These are phyloP conservation scores for Pampusana beccarii DNA, from an alignment of 2,113 vertebrate genomes.

Conservation along the genomic window DNA sequence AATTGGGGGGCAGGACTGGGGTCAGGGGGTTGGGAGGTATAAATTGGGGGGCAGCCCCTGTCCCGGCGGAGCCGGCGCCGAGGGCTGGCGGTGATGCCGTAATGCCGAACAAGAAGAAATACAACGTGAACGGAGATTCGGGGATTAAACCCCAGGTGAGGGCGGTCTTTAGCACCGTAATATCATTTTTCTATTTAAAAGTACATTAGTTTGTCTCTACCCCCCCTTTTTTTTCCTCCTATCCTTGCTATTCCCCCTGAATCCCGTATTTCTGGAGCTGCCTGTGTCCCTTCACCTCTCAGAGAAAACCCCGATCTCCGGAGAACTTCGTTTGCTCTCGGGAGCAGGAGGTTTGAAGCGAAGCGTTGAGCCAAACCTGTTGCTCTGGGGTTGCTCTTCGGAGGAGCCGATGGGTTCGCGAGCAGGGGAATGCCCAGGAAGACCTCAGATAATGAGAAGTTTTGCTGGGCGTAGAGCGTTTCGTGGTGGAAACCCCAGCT, in stretches of 20 bases:
- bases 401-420: rapidly evolving
- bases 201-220: background rate
- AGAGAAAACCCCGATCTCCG: rapidly evolving
- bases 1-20: too few species aligned
- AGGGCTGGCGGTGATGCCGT: background rate
- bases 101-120: constrained; percentile 81
- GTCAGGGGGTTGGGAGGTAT: too few species aligned
- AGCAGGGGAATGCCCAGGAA: background rate
- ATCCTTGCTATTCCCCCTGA: background rate
- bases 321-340: rapidly evolving
- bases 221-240: rapidly evolving
- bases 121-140: constrained; percentile 69
- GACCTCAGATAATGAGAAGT: rapidly evolving
- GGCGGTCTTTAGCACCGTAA: background rate
- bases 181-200: rapidly evolving
- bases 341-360: background rate
- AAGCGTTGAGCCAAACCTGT: rapidly evolving
- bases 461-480: rapidly evolving
- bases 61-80: background rate
- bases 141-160: constrained; percentile 80
- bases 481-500: rapidly evolving
- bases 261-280: rapidly evolving
- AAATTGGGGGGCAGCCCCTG: background rate
- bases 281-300: rapidly evolving
- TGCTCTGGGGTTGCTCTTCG: background rate